Percentiles rank a stretch among this genome's conserved stretches.
Conservation (phyloP, 2,113 vertebrate species). For the Carollia perspicillata region DNA sequence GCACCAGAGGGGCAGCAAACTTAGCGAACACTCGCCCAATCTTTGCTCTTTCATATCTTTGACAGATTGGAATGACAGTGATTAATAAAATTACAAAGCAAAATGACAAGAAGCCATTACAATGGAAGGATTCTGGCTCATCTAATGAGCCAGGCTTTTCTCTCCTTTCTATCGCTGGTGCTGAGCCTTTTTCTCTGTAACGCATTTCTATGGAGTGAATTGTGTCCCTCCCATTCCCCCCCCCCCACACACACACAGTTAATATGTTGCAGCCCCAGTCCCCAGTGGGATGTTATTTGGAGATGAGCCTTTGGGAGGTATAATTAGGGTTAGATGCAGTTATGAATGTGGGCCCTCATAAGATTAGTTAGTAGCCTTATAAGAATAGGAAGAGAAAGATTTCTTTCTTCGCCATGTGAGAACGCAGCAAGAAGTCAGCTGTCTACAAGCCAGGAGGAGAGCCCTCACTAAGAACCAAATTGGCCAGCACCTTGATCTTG, state of each 20-base stretch:
- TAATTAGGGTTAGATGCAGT: neutral
- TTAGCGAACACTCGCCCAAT: neutral
- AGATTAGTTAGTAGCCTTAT: neutral
- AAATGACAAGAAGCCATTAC: neutral
- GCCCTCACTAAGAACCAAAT: neutral
- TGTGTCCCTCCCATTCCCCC: neutral
- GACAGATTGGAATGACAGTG: neutral
- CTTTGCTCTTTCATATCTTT: neutral
- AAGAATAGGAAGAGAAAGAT: neutral
- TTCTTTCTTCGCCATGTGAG: neutral
- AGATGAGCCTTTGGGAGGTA: neutral
- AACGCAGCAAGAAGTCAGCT: neutral
- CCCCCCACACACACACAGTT: neutral
- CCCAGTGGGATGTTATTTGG: neutral
- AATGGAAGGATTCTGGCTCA: neutral
- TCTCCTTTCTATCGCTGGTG: neutral
- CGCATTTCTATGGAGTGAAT: neutral
- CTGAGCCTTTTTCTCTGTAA: neutral
- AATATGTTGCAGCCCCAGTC: neutral
- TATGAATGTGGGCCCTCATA: neutral
- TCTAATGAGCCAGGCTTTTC: neutral
- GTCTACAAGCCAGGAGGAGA: neutral
- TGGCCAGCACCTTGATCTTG: neutral
- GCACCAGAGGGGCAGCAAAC: neutral
- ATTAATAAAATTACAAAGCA: neutral